These are phyloP conservation scores for Metellina segmentata DNA, from an alignment of 2,888 invertebrate genomes.

Conservation along the genomic window DNA sequence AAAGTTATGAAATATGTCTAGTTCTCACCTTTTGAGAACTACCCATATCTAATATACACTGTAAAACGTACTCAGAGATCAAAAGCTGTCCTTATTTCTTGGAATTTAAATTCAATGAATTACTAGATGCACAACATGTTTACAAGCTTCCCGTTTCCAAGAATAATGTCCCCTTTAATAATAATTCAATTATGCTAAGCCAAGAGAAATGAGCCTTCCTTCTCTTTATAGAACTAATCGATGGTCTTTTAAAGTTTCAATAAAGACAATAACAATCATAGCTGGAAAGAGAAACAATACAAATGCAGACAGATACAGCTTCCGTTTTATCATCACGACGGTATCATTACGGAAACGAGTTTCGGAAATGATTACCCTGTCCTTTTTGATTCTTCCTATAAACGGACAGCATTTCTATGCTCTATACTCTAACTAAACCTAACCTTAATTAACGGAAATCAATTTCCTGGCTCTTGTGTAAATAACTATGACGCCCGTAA, in stretches of 20 bases:
- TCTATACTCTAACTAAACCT: not conserved
- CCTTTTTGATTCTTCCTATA: not conserved
- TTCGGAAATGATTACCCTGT: not conserved
- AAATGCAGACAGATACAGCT: not conserved
- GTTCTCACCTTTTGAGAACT: too few species aligned
- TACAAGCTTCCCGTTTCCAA: not conserved
- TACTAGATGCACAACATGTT: too few species aligned
- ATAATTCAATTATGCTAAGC: not conserved
- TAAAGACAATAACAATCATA: not conserved
- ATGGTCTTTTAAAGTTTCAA: not conserved
- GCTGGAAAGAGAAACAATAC: not conserved
- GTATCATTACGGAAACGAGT: not conserved
- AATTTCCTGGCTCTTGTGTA: slow-evolving; percentile 10
- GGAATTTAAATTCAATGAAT: too few species aligned
- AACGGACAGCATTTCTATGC: not conserved
- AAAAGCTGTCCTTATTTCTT: too few species aligned
- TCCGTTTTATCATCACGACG: not conserved
- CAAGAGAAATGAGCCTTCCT: not conserved
- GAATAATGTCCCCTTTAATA: not conserved
- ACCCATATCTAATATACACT: too few species aligned
- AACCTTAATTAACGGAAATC: slow-evolving; percentile 32
- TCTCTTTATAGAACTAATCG: not conserved
- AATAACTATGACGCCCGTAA: slow-evolving; percentile 3
- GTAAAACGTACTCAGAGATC: too few species aligned
- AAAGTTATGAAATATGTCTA: too few species aligned